Evolutionary conservation across 1,140 invertebrate species (phyloP).

Genomic region (Capitella teleta): DNA sequence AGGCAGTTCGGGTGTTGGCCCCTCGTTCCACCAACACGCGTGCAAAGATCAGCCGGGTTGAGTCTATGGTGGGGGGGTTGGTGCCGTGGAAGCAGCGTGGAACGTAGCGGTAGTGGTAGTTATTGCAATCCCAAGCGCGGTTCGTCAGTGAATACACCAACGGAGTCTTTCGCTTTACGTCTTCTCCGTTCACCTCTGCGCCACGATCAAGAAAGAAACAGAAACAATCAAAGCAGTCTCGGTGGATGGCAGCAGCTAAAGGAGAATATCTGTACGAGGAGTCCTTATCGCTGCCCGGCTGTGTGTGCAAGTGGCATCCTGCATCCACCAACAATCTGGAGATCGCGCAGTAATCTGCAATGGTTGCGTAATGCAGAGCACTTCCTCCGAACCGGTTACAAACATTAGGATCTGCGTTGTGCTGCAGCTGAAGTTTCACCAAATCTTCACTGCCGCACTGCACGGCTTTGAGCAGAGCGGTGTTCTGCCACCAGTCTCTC

Average conservation of each 20-base stretch:
- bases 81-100: conserved; percentile 5
- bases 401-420: conserved; percentile 12
- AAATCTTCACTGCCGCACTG: conserved; percentile 9
- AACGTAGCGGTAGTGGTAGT: background rate
- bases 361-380: conserved; percentile 8
- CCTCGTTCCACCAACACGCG: conserved; percentile 2
- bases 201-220: conserved; percentile 2
- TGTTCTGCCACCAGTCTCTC: conserved; percentile 13
- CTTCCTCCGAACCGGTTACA: conserved; percentile 12
- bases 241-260: conserved; percentile 9
- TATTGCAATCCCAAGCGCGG: conserved; percentile 9
- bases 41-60: conserved; percentile 5
- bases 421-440: conserved; percentile 9
- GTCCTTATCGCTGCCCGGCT: background rate
- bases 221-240: conserved; percentile 6
- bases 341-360: conserved; percentile 11
- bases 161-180: conserved; percentile 7
- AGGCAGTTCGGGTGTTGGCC: background rate
- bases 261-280: background rate
- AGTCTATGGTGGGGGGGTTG: conserved; percentile 2
- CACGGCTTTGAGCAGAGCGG: conserved; percentile 13
- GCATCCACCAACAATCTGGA: background rate
- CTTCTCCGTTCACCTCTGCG: conserved; percentile 2
- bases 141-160: conserved; percentile 8
- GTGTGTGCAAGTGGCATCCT: background rate